Conservation (phyloP, 2,888 invertebrate genomes). For the Chrysina gloriosa region DNA sequence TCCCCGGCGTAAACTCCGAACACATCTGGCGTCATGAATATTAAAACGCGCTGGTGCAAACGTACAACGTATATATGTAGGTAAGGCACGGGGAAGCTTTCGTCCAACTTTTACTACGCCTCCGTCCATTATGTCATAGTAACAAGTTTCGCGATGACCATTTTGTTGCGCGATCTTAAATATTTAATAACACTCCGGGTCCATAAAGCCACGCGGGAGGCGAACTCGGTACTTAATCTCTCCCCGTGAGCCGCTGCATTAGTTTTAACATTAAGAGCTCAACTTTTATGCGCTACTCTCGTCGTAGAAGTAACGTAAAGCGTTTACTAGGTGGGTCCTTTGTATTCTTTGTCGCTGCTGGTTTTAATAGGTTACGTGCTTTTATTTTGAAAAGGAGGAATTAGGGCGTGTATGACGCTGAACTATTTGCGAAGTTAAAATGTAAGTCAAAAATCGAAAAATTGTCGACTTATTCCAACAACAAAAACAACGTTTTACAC, state of each 20-base stretch:
- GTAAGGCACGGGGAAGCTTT: slow-evolving; percentile 12
- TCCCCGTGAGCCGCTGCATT: slow-evolving; percentile 27
- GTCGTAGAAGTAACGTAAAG: slow-evolving; percentile 1
- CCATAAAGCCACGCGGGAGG: slow-evolving; percentile 28
- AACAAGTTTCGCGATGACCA: slow-evolving; percentile 37
- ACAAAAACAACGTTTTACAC: no score
- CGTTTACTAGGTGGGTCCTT: slow-evolving; percentile 24
- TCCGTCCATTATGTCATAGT: slow-evolving; percentile 35
- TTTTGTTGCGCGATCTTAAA: slow-evolving; percentile 33
- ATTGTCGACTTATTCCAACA: no score
- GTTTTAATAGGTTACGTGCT: slow-evolving; percentile 21
- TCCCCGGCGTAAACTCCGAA: slow-evolving; percentile 46
- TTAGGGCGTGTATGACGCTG: no score
- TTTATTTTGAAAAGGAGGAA: neutral
- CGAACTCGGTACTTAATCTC: slow-evolving; percentile 25
- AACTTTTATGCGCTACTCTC: slow-evolving; percentile 17
- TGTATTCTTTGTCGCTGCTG: neutral
- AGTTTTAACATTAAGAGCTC: slow-evolving; percentile 35
- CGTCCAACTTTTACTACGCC: slow-evolving; percentile 25
- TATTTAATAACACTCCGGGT: slow-evolving; percentile 30
- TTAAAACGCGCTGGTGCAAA: slow-evolving; percentile 45
- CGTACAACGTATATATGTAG: neutral
- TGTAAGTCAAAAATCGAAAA: no score
- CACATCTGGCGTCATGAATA: slow-evolving; percentile 53
- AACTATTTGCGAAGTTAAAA: no score